Conservation (phyloP, 1,140 invertebrate species). For the Magallana angulata region DNA sequence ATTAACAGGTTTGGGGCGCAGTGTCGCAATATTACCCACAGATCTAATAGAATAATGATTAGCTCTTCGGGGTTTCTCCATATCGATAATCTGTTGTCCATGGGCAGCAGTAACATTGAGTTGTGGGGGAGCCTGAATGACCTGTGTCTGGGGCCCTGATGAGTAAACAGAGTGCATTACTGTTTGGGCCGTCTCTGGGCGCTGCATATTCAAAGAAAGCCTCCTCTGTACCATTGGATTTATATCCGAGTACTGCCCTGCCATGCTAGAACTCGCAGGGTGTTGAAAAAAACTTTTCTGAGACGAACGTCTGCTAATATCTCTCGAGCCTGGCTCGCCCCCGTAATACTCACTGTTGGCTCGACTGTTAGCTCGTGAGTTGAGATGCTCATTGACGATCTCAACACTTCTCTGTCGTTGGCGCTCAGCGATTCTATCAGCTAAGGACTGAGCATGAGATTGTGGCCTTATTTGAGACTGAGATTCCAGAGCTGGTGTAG, state of each 20-base stretch:
- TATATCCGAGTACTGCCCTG: neutral
- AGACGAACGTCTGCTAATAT: neutral
- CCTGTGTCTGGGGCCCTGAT: neutral
- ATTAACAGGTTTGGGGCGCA: conserved; percentile 36
- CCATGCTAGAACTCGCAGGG: neutral
- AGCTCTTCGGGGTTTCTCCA: neutral
- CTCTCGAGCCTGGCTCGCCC: neutral
- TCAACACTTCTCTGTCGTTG: conserved; percentile 41
- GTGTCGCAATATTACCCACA: conserved; percentile 42
- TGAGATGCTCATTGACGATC: neutral
- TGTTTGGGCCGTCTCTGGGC: neutral
- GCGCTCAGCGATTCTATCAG: conserved; percentile 7
- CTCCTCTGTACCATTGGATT: neutral
- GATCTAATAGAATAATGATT: conserved; percentile 45
- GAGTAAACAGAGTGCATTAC: neutral
- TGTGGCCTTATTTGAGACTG: neutral
- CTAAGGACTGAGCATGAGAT: conserved; percentile 7
- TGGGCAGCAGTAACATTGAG: neutral
- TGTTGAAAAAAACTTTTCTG: neutral
- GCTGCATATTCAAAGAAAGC: neutral
- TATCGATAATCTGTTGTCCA: neutral
- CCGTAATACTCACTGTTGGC: neutral
- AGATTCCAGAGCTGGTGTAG: neutral
- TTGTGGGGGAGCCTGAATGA: conserved; percentile 4
- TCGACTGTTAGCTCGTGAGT: conserved; percentile 16